phyloP scores from a whole-genome alignment of 2,888 invertebrate genomes.

The Glaucopsyche alexis region DNA sequence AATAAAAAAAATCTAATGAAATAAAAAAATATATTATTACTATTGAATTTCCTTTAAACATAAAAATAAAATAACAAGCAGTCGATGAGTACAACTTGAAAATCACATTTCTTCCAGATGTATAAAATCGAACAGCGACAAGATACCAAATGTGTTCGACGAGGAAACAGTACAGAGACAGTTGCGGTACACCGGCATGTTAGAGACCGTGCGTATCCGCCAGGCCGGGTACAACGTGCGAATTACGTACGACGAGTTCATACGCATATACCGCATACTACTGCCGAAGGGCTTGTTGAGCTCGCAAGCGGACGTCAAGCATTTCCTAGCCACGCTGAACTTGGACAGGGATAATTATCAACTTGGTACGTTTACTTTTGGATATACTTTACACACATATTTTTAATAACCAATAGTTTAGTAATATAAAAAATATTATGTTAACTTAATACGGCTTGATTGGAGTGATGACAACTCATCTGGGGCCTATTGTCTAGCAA shows the following conservation, averaged over 20 bases:
- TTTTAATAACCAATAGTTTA: no score
- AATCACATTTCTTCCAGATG: conserved; percentile 80
- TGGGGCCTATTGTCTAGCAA: no score
- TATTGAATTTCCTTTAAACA: no score
- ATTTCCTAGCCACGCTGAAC: conserved; percentile 90
- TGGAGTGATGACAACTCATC: no score
- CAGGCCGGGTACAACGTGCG: conserved; percentile 97
- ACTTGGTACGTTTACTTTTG: conserved; percentile 78
- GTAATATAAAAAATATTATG: no score
- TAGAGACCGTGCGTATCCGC: conserved; percentile 96
- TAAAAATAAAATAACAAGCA: no score
- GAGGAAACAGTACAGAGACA: conserved; percentile 93
- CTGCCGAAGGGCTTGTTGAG: conserved; percentile 92
- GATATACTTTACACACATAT: not conserved
- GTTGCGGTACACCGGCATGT: conserved; percentile 96
- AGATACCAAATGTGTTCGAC: conserved; percentile 95
- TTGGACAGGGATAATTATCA: conserved; percentile 95
- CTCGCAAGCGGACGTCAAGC: conserved; percentile 91
- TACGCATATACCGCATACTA: conserved; percentile 93
- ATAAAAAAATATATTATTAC: no score
- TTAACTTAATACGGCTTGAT: no score
- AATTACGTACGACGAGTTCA: conserved; percentile 95
- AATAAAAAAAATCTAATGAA: no score
- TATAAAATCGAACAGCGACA: conserved; percentile 96
- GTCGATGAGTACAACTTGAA: no score